Base-by-base conservation (phyloP, 2,113 vertebrate genomes). In the Tragelaphus strepsiceros region DNA sequence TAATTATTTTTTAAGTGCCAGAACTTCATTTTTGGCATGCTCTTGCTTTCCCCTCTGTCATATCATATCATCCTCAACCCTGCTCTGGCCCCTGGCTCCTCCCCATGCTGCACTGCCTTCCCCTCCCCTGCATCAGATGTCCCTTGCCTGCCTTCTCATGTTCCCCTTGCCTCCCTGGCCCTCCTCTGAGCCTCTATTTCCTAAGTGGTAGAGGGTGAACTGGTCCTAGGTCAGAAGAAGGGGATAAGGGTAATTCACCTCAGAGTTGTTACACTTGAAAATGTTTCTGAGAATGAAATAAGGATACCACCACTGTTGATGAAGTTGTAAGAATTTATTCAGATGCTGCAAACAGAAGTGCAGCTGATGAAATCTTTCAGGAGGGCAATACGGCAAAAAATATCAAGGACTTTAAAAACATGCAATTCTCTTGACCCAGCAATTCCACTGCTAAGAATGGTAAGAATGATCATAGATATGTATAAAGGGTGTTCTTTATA, bases 1-100 rank as follows among this genome's bases (percentile, higher is more conserved):
- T 59, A 88, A 77, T 81, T 51, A 46, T 71, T 92, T 94, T 49
- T 92, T 86, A 94, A 87, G 58, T 53, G 59, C 56, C 21, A 90
- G 87, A 61, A 3, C 17, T 82, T 88, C 17, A 21, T 80, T 84
- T 97, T 56, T 28, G 24, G 26, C 56, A 30, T 3, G 15, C 22
- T 67, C 46, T 86, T 49, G n/a, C 53, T 78, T 67, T 77, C 28
- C 32, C 19, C 62, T 59, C 39, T 87, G 13, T 5, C 43, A 53
- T 53, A 0, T 26, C 28, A 26, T n/a, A 0, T 26, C 28, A 26
- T n/a, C 53, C n/a, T 22, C 46, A 7, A 0, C 59, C 92, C 12
- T 64, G 26, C 86, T 90, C 58, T 32, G 14, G 35, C 56, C 19
- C 46, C 59, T 32, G n/a, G 39, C 6, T 46, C 19, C 26, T 30